Percentiles rank a stretch among this genome's conserved stretches.
phyloP scores from a whole-genome alignment of 1,140 invertebrate genomes.

The Brachionus rotundiformis region DNA sequence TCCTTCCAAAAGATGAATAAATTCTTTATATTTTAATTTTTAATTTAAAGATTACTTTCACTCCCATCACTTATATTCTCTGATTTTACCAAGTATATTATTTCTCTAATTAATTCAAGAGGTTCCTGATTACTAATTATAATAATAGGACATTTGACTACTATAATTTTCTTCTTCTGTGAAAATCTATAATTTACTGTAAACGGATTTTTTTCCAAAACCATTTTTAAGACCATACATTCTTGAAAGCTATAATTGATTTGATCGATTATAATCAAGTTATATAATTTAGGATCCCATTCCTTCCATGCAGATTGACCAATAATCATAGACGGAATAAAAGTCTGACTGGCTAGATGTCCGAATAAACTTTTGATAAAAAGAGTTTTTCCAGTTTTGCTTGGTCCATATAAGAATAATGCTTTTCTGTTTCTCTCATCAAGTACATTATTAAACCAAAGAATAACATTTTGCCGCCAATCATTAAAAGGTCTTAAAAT shows the following conservation, averaged over 20 bases:
- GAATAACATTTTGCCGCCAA: not conserved
- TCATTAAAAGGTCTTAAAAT: not conserved
- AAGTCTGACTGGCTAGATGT: not conserved
- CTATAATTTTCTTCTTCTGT: not conserved
- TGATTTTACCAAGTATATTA: not conserved
- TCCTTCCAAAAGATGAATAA: not conserved
- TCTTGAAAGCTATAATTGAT: not conserved
- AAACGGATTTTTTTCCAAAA: not conserved
- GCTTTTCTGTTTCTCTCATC: not conserved
- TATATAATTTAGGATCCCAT: constrained; percentile 27
- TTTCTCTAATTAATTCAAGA: not conserved
- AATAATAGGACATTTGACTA: constrained; percentile 17
- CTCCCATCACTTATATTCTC: not conserved
- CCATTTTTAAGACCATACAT: not conserved
- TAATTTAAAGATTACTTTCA: not conserved
- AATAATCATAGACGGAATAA: not conserved
- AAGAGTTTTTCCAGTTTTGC: not conserved
- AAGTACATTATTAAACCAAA: constrained; percentile 2
- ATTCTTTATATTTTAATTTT: not conserved
- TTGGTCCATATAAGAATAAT: not conserved
- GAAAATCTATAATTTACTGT: not conserved
- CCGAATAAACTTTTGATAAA: constrained; percentile 6
- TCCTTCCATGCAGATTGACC: not conserved
- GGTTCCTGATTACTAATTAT: not conserved
- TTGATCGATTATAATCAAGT: not conserved